Evolutionary conservation across 2,888 invertebrate genomes (phyloP), one percentile per base, ranked within the genome.

Genomic region (Smittia aterrima): DNA sequence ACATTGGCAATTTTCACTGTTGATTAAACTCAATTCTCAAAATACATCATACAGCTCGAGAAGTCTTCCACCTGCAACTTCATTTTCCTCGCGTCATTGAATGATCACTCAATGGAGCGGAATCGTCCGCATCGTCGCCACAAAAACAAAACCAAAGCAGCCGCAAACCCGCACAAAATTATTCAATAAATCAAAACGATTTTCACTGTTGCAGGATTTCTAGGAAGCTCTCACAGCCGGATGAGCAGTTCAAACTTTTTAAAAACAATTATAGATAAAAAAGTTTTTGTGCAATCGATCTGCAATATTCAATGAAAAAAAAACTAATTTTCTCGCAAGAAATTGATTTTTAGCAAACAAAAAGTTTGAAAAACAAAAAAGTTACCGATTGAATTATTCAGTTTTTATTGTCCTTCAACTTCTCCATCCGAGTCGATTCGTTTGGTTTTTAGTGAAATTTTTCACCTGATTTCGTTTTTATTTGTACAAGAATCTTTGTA

Each of bases 181-280:
- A 58, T 58, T 58, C 58, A 58, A 58, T 58, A 58, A 58, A 58
- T 58, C 58, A 58, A 58, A 58, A 9, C 7, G 58, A 22, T 58
- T 58, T 58, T 20, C 24, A 47, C 47, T 47, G 47, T 47, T 47
- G n/a, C 47, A 47, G 47, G 47, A 47, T 47, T 47, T 47, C 47
- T 32, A 3, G 16, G 47, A 47, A 11, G 32, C 32, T 32, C 32
- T 9, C 3, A 6, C 32, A 32, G 32, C 32, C 32, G 32, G 32
- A 32, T 47, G 47, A 13, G 16, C 47, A 47, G 47, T 16, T 13
- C 16, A n/a, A 47, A 47, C 13, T 13, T 47, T 47, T 47, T n/a
- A n/a, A 32, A 47, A 47, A 47, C 47, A 47, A 47, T 47, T 47
- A 47, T 47, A 47, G 47, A 47, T 47, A 47, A 16, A 47, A 16